Evolutionary conservation across 2,113 vertebrate genomes (phyloP).

Genomic region (Parus major): DNA sequence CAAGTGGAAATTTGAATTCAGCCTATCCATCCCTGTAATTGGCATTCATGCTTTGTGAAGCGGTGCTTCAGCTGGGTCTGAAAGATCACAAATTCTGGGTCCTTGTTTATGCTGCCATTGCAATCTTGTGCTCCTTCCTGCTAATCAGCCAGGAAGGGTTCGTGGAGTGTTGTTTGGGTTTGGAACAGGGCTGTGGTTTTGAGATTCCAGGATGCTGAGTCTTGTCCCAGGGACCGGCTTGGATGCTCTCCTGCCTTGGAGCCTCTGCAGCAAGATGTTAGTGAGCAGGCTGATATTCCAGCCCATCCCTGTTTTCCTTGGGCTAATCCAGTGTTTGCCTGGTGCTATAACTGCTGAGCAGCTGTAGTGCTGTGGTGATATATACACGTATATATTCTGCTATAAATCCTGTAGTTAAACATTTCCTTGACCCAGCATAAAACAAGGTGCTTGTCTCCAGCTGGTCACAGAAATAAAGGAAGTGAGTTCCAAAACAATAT

Average conservation of each 20-base stretch:
- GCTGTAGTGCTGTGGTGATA: not conserved
- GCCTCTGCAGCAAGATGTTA: not conserved
- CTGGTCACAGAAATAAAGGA: slow-evolving; percentile 4
- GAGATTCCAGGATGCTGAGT: slow-evolving; percentile 49
- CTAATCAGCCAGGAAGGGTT: not conserved
- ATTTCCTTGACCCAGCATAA: not conserved
- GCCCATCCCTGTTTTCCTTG: not conserved
- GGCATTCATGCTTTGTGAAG: not conserved
- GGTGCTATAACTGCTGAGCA: not conserved
- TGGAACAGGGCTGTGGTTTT: slow-evolving; percentile 49
- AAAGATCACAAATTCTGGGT: not conserved
- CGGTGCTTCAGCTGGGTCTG: not conserved
- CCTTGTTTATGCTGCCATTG: not conserved
- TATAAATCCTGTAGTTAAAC: slow-evolving; percentile 7
- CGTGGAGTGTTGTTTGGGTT: slow-evolving; percentile 37
- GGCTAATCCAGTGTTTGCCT: not conserved
- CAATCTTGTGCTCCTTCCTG: not conserved
- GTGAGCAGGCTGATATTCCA: not conserved
- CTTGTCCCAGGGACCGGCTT: not conserved
- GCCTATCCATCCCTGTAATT: not conserved
- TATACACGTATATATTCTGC: not conserved
- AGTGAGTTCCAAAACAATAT: not conserved
- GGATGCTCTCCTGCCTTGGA: slow-evolving; percentile 17
- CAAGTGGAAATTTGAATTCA: slow-evolving; percentile 1
- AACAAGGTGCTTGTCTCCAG: not conserved